Evolutionary conservation across 2,888 invertebrate genomes (phyloP).

Genomic region (Protonemura montana): DNA sequence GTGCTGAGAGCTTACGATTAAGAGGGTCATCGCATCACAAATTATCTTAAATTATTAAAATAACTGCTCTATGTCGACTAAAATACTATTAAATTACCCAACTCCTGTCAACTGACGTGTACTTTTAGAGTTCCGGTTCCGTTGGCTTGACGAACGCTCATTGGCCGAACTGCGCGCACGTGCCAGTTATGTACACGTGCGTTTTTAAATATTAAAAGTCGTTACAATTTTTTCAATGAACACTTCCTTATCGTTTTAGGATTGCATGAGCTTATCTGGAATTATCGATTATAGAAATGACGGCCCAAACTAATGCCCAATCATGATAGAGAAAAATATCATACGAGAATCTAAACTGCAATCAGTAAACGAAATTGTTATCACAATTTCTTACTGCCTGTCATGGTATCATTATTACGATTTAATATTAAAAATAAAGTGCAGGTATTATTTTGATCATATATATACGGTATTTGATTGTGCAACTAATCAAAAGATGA

Average conservation of each 20-base stretch:
- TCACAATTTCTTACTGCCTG: too few species aligned
- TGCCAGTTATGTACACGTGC: neutral
- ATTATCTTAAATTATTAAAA: neutral
- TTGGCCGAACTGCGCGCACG: neutral
- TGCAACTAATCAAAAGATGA: too few species aligned
- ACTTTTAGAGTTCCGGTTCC: slow-evolving; percentile 52
- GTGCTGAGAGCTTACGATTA: neutral
- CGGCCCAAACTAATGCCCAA: neutral
- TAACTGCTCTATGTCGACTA: neutral
- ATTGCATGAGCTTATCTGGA: neutral
- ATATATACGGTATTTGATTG: too few species aligned
- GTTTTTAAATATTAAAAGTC: neutral
- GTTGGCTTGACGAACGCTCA: neutral
- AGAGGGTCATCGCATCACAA: neutral
- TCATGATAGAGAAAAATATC: neutral
- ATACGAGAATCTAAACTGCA: neutral
- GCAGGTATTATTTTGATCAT: too few species aligned
- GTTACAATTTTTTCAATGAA: neutral
- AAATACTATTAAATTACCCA: slow-evolving; percentile 3
- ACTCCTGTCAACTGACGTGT: slow-evolving; percentile 53
- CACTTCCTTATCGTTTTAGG: neutral
- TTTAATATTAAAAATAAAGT: too few species aligned
- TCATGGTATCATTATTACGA: too few species aligned
- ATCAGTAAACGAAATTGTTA: too few species aligned
- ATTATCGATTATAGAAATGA: neutral